These are phyloP conservation scores for Lamellibrachia columna DNA, from an alignment of 2,888 invertebrate genomes.

Conservation along the genomic window DNA sequence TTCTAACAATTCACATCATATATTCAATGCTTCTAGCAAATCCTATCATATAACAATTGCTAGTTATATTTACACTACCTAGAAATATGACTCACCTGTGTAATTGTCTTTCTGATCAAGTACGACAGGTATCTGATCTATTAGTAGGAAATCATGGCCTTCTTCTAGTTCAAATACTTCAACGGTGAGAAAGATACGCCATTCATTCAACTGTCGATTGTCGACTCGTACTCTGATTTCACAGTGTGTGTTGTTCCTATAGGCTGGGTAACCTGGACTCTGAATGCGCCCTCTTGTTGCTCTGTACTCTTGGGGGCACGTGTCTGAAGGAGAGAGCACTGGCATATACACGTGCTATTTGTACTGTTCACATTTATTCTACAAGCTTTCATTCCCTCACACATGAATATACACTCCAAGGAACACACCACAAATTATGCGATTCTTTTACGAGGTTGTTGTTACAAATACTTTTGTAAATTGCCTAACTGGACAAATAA, in stretches of 20 bases:
- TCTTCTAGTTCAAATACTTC: not conserved
- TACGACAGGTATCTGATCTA: not conserved
- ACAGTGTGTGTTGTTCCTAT: constrained; percentile 13
- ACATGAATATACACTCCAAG: too few species aligned
- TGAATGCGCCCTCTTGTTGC: not conserved
- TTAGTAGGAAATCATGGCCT: not conserved
- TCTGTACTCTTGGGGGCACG: not conserved
- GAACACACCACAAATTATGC: too few species aligned
- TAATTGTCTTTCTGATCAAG: not conserved
- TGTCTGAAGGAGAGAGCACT: not conserved
- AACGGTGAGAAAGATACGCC: not conserved
- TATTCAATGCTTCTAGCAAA: not conserved
- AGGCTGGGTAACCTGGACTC: not conserved
- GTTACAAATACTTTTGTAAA: too few species aligned
- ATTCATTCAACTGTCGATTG: not conserved
- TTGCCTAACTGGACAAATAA: too few species aligned
- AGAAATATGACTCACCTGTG: not conserved
- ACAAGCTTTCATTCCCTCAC: not conserved
- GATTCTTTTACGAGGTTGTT: too few species aligned
- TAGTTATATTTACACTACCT: not conserved
- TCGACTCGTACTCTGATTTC: not conserved
- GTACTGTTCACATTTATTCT: not conserved
- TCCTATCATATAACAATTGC: not conserved
- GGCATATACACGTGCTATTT: not conserved
- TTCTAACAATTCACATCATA: too few species aligned